phyloP scores from a whole-genome alignment of 1,140 invertebrate genomes.

The Stegodyphus dumicola region DNA sequence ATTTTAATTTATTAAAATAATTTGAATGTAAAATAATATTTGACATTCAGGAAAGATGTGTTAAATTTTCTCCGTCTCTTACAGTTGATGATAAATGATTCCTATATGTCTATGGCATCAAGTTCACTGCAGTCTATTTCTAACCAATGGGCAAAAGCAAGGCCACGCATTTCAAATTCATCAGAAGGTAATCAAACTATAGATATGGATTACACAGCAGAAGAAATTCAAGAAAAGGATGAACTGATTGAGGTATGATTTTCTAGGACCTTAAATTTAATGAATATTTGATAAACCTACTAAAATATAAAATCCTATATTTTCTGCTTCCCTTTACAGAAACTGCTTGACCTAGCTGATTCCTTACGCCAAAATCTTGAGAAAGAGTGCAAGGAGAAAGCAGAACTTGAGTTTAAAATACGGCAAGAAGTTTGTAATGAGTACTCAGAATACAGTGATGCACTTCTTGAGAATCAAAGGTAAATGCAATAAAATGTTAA shows the following conservation, averaged over 20 bases:
- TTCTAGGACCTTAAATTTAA: no score
- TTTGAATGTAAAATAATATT: no score
- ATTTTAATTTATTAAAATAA: no score
- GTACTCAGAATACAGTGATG: slow-evolving; percentile 42
- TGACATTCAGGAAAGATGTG: no score
- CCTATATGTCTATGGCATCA: slow-evolving; percentile 20
- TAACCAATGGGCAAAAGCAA: neutral
- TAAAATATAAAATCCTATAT: neutral
- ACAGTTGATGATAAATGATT: slow-evolving; percentile 23
- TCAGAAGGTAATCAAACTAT: neutral
- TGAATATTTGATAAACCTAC: no score
- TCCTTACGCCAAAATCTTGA: slow-evolving; percentile 20
- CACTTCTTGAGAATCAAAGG: slow-evolving; percentile 24
- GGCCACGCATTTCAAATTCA: neutral
- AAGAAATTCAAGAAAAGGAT: slow-evolving; percentile 27
- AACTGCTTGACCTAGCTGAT: slow-evolving; percentile 40
- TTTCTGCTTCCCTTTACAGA: slow-evolving; percentile 18
- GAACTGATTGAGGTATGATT: slow-evolving; percentile 30
- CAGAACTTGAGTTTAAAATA: slow-evolving; percentile 23
- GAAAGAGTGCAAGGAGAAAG: slow-evolving; percentile 28
- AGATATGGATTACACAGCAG: neutral
- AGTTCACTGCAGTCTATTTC: slow-evolving; percentile 14
- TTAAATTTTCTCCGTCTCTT: no score
- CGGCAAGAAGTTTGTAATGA: slow-evolving; percentile 36
- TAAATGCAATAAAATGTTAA: neutral